phyloP scores from a whole-genome alignment of 2,888 invertebrate genomes.

The Automeris io region DNA sequence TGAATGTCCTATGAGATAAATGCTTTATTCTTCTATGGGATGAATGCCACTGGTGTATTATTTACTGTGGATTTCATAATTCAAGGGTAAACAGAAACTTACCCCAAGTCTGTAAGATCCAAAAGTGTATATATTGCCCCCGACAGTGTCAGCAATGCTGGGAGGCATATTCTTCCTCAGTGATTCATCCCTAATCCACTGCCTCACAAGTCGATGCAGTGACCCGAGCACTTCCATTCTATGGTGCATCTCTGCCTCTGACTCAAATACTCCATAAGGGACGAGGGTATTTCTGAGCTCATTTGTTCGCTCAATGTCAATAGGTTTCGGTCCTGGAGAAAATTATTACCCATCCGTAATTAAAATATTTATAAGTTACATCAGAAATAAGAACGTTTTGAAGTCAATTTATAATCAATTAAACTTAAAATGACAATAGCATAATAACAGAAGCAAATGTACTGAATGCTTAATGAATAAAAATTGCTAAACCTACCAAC shows the following conservation, averaged over 20 bases:
- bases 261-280: constrained; percentile 93
- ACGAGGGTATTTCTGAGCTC: constrained; percentile 87
- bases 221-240: constrained; percentile 90
- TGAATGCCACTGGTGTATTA: too few relatives aligned
- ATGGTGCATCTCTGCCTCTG: constrained; percentile 92
- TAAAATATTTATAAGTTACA: too few relatives aligned
- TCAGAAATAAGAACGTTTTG: too few relatives aligned
- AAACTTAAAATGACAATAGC: too few relatives aligned
- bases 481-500: too few relatives aligned
- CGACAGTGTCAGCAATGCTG: constrained; percentile 91
- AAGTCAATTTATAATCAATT: too few relatives aligned
- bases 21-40: too few relatives aligned
- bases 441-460: too few relatives aligned
- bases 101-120: constrained; percentile 97
- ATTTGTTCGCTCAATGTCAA: constrained; percentile 84
- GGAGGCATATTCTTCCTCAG: constrained; percentile 94
- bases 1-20: too few relatives aligned
- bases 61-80: too few relatives aligned
- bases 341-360: background rate
- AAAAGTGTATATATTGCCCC: constrained; percentile 99
- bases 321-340: constrained; percentile 82
- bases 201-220: constrained; percentile 92
- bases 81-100: too few relatives aligned
- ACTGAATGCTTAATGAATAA: too few relatives aligned
- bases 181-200: constrained; percentile 96